A percentile compares a stretch with the other conserved stretches of the same genome.
Evolutionary conservation across 2,888 invertebrate species (phyloP).

Genomic region (Drosophila phalerata): DNA sequence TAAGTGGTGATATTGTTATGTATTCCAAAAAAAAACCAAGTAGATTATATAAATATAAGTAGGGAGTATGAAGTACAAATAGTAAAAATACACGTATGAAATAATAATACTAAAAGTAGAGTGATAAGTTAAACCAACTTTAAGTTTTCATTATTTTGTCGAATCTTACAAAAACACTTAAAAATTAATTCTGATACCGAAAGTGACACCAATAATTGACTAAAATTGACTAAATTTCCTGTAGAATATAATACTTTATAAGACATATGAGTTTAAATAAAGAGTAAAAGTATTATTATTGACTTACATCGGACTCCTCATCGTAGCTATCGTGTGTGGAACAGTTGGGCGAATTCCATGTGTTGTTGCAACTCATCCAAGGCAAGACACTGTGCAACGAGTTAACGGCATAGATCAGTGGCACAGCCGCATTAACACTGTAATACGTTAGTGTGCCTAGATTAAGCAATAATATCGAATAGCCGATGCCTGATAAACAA

Average conservation of each 20-base stretch:
- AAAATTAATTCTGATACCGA: too few relatives aligned
- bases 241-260: too few relatives aligned
- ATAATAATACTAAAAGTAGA: too few relatives aligned
- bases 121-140: too few relatives aligned
- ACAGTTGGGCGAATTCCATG: slow-evolving; percentile 90
- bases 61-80: too few relatives aligned
- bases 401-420: slow-evolving; percentile 91
- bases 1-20: not conserved
- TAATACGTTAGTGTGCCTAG: slow-evolving; percentile 93
- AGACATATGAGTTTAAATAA: not conserved
- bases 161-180: too few relatives aligned
- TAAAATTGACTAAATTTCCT: too few relatives aligned
- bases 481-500: slow-evolving; percentile 84
- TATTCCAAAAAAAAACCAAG: not conserved
- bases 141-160: too few relatives aligned
- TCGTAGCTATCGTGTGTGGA: slow-evolving; percentile 78
- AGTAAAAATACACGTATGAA: too few relatives aligned
- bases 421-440: slow-evolving; percentile 93
- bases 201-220: too few relatives aligned
- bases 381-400: slow-evolving; percentile 89
- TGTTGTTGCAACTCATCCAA: slow-evolving; percentile 92
- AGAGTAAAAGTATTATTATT: not conserved
- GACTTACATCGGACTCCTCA: slow-evolving; percentile 55
- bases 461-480: slow-evolving; percentile 92
- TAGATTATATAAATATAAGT: not conserved